Evolutionary conservation across 2,113 vertebrate species (phyloP), one percentile per base, ranked within the genome.

Genomic region (Peromyscus polionotus): DNA sequence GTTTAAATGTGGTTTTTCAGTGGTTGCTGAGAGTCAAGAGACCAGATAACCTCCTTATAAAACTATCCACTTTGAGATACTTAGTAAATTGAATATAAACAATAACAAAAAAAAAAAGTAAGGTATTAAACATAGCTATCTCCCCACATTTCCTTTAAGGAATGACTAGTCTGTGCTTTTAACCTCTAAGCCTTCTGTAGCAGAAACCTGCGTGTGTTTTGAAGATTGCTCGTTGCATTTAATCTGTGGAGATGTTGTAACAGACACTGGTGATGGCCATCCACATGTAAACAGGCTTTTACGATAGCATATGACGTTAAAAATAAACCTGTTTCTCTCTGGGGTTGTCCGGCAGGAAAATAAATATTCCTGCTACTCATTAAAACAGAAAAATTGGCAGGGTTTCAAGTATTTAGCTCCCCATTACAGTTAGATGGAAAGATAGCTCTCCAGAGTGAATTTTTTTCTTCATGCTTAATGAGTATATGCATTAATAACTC

Each of bases 351-450:
- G 72, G 81, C 93, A 91, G 90, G 63, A 91, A 91, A 86, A 93
- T 93, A 96, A 97, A 95, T 91, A 95, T 94, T 63, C 28, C 68
- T 79, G 36, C 86, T 97, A 88, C 83, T 96, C 76, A 94, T 91
- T 88, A 83, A 88, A 86, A 95, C 94, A 86, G 81, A 79, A 93
- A 96, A 95, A 33, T 42, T 96, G 90, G 85, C 97, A 94, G 92
- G 95, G 92, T 94, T 90, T 97, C 88, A 97, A 95, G 73, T 97
- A 95, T 98, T 97, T 97, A 77, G 79, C 96, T 97, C 93, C 63
- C 70, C 96, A 63, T 93, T 94, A 91, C 94, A 95, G 61, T 90
- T 95, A 94, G 90, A 95, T 96, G 61, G 33, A 57, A 85, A 90
- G 86, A 87, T 97, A 96, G 76, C 73, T 92, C 59, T 96, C 65